Percentiles rank a stretch among this genome's conserved stretches.
Evolutionary conservation across 2,113 vertebrate species (phyloP).

Genomic region (Hydrolagus affinis): DNA sequence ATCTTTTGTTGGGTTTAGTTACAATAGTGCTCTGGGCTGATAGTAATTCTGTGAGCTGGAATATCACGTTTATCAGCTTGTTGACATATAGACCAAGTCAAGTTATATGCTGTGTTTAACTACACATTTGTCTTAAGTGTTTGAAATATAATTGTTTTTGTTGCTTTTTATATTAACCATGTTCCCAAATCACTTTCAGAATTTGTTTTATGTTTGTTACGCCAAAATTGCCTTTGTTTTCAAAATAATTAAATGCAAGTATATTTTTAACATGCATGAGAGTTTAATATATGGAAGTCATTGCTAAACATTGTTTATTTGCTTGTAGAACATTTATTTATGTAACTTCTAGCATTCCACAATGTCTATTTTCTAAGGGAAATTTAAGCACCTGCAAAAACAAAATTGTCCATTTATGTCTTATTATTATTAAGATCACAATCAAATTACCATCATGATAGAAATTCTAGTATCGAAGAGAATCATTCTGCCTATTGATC

Average conservation of each 20-base stretch:
- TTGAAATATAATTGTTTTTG: not conserved
- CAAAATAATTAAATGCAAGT: slow-evolving; percentile 18
- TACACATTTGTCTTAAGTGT: not conserved
- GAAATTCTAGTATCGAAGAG: too few species aligned
- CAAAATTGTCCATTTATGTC: too few species aligned
- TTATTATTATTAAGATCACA: too few species aligned
- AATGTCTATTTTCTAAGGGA: too few species aligned
- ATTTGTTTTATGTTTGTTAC: not conserved
- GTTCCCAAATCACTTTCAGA: not conserved
- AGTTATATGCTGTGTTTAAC: not conserved
- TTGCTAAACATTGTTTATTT: not conserved
- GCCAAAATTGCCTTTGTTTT: not conserved
- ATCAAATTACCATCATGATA: too few species aligned
- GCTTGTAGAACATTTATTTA: not conserved
- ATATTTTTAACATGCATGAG: slow-evolving; percentile 22
- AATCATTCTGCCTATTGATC: too few species aligned
- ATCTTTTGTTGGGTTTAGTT: not conserved
- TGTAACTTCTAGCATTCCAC: slow-evolving; percentile 16
- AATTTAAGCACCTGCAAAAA: too few species aligned
- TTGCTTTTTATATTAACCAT: not conserved
- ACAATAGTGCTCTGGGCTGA: not conserved
- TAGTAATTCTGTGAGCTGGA: not conserved
- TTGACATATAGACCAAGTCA: not conserved
- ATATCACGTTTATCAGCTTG: not conserved
- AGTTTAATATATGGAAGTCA: slow-evolving; percentile 22